These are phyloP conservation scores for Leucopternis melanops DNA, from an alignment of 2,113 vertebrate species.

Conservation along the genomic window DNA sequence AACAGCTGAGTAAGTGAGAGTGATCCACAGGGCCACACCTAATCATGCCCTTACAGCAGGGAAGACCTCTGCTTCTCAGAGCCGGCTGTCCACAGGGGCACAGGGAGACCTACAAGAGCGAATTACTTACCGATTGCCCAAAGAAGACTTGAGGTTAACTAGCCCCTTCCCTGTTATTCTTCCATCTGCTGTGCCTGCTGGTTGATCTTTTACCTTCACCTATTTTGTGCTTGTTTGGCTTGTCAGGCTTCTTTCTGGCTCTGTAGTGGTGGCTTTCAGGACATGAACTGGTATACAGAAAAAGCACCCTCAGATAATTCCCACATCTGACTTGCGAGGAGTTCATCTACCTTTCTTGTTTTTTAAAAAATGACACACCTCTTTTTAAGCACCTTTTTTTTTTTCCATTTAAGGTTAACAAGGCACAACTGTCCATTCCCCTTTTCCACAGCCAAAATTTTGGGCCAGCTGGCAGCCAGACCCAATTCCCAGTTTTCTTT, in stretches of 20 bases:
- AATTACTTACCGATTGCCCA: neutral
- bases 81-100: neutral
- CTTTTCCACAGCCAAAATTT: neutral
- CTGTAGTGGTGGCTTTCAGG: neutral
- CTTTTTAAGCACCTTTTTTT: neutral
- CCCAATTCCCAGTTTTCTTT: neutral
- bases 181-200: neutral
- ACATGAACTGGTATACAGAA: neutral
- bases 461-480: neutral
- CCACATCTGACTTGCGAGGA: neutral
- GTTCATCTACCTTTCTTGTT: neutral
- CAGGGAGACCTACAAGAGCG: neutral
- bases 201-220: neutral
- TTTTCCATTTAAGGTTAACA: neutral
- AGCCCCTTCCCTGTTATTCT: neutral
- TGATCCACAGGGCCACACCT: constrained; percentile 69
- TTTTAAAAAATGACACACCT: neutral
- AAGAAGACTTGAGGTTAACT: neutral
- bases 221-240: neutral
- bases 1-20: constrained; percentile 83
- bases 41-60: constrained; percentile 48
- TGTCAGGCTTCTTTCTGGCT: neutral
- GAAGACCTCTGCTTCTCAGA: neutral
- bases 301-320: neutral
- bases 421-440: neutral